Base-by-base conservation (phyloP, 2,113 vertebrate species). In the Onychostruthus taczanowskii region DNA sequence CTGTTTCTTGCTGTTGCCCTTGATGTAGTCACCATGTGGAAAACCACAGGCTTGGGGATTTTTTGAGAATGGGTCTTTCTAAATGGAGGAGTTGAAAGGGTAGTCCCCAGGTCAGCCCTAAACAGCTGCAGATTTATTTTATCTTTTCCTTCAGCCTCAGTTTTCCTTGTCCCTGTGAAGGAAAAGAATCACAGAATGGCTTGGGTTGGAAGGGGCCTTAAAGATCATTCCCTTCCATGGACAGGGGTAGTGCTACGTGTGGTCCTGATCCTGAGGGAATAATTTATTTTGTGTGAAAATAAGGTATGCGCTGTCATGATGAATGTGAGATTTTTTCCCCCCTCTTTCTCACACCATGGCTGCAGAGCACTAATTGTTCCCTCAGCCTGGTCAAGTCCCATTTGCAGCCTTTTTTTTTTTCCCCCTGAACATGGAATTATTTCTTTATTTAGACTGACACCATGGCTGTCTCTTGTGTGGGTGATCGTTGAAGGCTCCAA, bases 261-360 rank as follows among this genome's bases (percentile, higher is more conserved):
- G 44, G 7, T 15, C 43, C 61, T 83, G 30, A 23, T 0, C 13
- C 44, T 50, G 1, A 56, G 7, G 26, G 11, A 53, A 11, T 39
- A 20, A 6, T 1, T 70, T 58, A 28, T 66, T 89, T 50, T 39
- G 13, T 14, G 31, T 26, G 26, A 84, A 62, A 89, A 67, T 33
- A 17, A 62, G 3, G 0, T 16, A 17, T 14, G 12, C 2, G 17
- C 27, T 61, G 8, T 67, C 33, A 22, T 2, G 3, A n/a, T 21
- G 6, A 63, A 46, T 39, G 16, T 53, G 19, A 9, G 3, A 9
- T 19, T 2, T 28, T 44, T 73, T 33, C 75, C 30, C 12, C 14
- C 16, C 7, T 31, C 16, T 63, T 62, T 80, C 23, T 85, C 33
- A 17, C 1, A 1, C 11, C 0, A 0, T 72, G 64, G 8, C 64